Base-by-base conservation (phyloP, 2,888 invertebrate species). In the Volucella inanis region DNA sequence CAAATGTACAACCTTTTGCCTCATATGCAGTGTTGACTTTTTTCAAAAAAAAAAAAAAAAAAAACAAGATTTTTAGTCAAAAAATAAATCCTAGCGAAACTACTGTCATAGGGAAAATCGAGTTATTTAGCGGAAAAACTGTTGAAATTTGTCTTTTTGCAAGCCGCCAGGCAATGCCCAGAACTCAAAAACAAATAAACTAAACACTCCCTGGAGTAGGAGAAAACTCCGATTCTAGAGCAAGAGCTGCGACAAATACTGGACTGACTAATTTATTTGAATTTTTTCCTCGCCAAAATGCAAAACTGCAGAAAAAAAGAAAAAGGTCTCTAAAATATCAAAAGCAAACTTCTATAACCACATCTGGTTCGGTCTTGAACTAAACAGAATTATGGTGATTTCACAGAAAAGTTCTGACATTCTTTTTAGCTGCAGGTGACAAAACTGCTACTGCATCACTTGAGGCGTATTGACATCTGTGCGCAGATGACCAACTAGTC, bases 121-220 rank as follows among this genome's bases (percentile, higher is more conserved):
- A 12, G 57, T 54, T 65, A 49, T 57, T 65, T 65, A 65, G 57
- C 55, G 65, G 57, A 74, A 75, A 75, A 65, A 50, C 75, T 57
- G 55, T 57, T 65, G 55, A 65, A 64, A 57, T 64, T 12, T 12
- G 39, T 4, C 15, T 41, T 55, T 47, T 55, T 68, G 14, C 14
- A 49, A 43, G 22, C 8, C 43, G 12, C 67, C 15, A 31, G 11
- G 22, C 22, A 8, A 12, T 43, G n/a, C 43, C 52, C 31, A 43
- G 41, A 52, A 41, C 52, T 52, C 12, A 50, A 15, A 10, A 15
- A 10, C 38, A 64, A 64, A 64, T 47, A 61, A 52, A 67, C 31
- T 22, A 22, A 31, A 6, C 31, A 31, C 31, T 14, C 22, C 22
- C 31, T 18, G 41, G 43, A 12, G 3, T n/a, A 52, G 65, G 65